Conservation (phyloP, 1,140 invertebrate species). For the Stegodyphus dumicola region DNA sequence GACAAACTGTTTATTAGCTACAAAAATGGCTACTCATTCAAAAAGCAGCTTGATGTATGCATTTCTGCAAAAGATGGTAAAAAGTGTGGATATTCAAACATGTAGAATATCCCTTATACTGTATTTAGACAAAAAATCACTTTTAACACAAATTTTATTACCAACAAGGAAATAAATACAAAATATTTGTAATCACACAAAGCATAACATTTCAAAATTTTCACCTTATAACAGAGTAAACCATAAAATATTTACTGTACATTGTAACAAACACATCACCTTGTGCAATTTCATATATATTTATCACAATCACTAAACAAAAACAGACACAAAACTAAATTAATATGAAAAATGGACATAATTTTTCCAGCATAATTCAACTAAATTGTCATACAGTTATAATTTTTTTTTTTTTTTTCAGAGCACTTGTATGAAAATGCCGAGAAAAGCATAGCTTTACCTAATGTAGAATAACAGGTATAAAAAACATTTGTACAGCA, state of each 20-base stretch:
- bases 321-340: background rate
- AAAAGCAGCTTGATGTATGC: too few relatives aligned
- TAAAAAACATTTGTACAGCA: constrained; percentile 60
- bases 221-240: background rate
- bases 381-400: constrained; percentile 12
- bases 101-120: too few relatives aligned
- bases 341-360: background rate
- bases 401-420: constrained; percentile 8
- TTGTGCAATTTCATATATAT: constrained; percentile 7
- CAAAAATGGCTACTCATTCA: too few relatives aligned
- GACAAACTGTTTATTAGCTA: too few relatives aligned
- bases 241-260: background rate
- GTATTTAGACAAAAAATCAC: background rate
- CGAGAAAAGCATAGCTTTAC: constrained; percentile 44
- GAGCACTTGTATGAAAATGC: constrained; percentile 36
- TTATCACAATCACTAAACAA: constrained; percentile 2
- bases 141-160: constrained; percentile 1
- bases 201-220: background rate
- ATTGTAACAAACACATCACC: background rate
- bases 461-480: constrained; percentile 59
- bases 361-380: background rate
- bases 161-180: constrained; percentile 2
- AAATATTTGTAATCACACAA: background rate
- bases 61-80: too few relatives aligned
- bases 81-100: too few relatives aligned